Evolutionary conservation across 2,888 invertebrate genomes (phyloP), one percentile per base, ranked within the genome.

Genomic region (Polyploca ridens): DNA sequence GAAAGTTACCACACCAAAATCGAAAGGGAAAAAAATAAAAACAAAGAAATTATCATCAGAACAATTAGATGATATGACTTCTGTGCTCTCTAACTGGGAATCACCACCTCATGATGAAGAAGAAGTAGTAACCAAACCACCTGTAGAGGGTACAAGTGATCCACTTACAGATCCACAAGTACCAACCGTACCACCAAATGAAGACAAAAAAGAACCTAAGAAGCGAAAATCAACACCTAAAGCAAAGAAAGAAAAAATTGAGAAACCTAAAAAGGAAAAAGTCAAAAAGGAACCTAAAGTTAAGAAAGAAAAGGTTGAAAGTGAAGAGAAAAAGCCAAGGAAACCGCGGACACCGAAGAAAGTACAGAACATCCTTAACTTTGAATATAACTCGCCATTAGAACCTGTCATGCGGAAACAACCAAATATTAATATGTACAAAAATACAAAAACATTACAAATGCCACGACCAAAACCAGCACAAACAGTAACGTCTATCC

Each of bases 291-390:
- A 86, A 38, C 82, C 78, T 0, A 85, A 81, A 76, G 72, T 75
- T 78, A 1, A 86, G 80, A 73, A 81, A 80, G 46, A 82, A 81
- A 65, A 27, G 14, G 7, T 44, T 4, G 84, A 83, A 14, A 82
- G 70, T 0, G 82, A 84, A 66, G 86, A 85, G 54, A 91, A 87
- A 70, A 91, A 90, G 59, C 89, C 91, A 0, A 73, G 91, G 1
- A 91, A 91, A 70, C 86, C 91, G 8, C 78, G 86, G 11, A 78
- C 83, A 1, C 91, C 93, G 0, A 92, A 89, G 66, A 88, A 88
- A 66, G 70, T 63, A 63, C 66, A 88, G 66, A 88, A 87, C 66
- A 71, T 62, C 62, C 65, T 76, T 33, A 82, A 77, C 76, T 86
- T 82, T 62, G 87, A 81, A 57, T 87, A 91, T 65, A 87, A 76